Base-by-base conservation (phyloP, 2,888 invertebrate genomes). In the Ochropacha duplaris region DNA sequence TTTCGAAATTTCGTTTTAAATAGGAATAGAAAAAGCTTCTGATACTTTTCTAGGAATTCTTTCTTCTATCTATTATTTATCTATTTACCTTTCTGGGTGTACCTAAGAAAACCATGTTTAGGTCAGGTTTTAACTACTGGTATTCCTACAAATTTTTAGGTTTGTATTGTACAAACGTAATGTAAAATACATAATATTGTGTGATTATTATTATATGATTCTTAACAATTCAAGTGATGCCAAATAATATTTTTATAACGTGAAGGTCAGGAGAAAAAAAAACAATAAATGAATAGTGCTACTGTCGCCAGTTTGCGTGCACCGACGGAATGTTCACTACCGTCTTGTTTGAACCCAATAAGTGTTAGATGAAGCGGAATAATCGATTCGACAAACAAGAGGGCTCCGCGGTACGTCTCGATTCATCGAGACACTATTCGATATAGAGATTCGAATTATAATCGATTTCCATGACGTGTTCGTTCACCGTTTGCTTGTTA, bases 341-440 rank as follows among this genome's bases (percentile, higher is more conserved):
- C 57, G 73, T 78, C 74, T 74, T 72, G 75, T 71, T 76, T 76
- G 78, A 78, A 80, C 82, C 86, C 88, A 90, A 90, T 90, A 90
- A 87, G 80, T 76, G 86, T 84, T 81, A 87, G 85, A 89, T 85
- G 90, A 88, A 86, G 87, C 81, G 88, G 87, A 90, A 91, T 90
- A 90, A 91, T 91, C 90, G 88, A 86, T 84, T 80, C 82, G 90
- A 90, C 90, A 91, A 90, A 91, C 90, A 90, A 87, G 89, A 87
- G 90, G 87, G 89, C 77, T 72, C 72, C 72, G 74, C 71, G 72
- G 74, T 76, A 75, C 69, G 79, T 78, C 76, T 75, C 84, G 85
- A 89, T 86, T 80, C 83, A 76, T 74, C 68, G 74, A 64, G 72
- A 75, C 69, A 74, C 72, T 71, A 79, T 79, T 82, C 78, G 81